These are phyloP conservation scores for Aphidius ervi DNA, from an alignment of 1,140 invertebrate genomes.

Conservation along the genomic window DNA sequence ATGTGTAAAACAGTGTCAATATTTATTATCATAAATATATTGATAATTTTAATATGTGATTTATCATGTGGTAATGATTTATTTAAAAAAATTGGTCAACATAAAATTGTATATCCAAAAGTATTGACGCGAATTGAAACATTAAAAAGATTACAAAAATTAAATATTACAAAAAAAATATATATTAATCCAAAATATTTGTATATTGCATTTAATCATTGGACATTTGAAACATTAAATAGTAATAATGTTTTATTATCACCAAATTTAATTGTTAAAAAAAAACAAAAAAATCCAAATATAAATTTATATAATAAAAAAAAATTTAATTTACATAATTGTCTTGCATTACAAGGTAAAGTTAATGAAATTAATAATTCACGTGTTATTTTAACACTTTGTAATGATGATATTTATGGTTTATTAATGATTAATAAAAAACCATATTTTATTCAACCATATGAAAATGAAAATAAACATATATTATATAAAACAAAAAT, in stretches of 20 bases:
- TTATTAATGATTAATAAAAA: background rate
- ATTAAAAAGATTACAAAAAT: constrained; percentile 3
- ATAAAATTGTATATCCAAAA: constrained; percentile 7
- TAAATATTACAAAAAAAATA: background rate
- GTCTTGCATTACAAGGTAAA: background rate
- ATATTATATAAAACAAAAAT: constrained; percentile 5
- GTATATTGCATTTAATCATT: background rate
- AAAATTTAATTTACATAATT: background rate
- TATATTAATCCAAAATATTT: background rate
- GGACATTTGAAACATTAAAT: constrained; percentile 3
- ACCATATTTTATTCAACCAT: constrained; percentile 8
- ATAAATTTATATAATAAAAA: background rate
- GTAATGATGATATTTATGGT: constrained; percentile 6
- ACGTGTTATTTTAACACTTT: background rate
- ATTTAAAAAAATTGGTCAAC: background rate
- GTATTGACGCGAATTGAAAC: background rate
- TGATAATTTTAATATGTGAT: no score
- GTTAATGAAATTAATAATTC: constrained; percentile 1
- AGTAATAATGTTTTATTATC: constrained; percentile 5
- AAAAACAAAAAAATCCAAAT: background rate
- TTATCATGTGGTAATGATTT: background rate
- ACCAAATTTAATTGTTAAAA: background rate
- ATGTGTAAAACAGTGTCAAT: no score
- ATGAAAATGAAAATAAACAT: background rate
- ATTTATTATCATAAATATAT: no score